Evolutionary conservation across 2,113 vertebrate species (phyloP).

Genomic region (Cyprinodon tularosa): DNA sequence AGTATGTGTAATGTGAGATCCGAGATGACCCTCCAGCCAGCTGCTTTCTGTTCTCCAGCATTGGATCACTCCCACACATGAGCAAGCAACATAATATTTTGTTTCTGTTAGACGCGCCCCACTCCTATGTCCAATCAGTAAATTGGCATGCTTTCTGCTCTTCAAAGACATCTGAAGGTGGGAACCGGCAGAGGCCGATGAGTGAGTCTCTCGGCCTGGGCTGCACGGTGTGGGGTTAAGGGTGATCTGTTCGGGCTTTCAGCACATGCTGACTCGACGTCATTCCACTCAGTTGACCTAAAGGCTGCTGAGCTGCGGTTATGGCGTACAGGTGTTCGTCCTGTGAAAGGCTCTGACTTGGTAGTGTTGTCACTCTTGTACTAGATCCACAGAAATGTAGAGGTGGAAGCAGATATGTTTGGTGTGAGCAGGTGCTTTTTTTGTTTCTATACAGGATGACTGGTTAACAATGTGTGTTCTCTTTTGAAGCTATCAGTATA

Average conservation of each 20-base stretch:
- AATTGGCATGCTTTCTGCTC: constrained; percentile 64
- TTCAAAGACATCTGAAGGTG: constrained; percentile 74
- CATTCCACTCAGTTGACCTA: constrained; percentile 68
- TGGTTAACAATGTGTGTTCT: too few relatives aligned
- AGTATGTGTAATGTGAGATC: constrained; percentile 69
- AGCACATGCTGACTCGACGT: constrained; percentile 73
- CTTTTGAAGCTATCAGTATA: not conserved
- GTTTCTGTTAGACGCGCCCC: constrained; percentile 66
- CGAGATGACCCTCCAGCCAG: constrained; percentile 69
- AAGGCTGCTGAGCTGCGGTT: constrained; percentile 43
- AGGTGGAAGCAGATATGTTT: not conserved
- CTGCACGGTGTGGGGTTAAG: constrained; percentile 66
- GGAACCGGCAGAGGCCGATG: constrained; percentile 61
- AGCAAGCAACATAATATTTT: constrained; percentile 71
- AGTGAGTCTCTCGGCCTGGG: constrained; percentile 71
- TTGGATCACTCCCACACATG: constrained; percentile 54
- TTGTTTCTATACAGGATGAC: not conserved
- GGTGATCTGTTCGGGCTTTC: constrained; percentile 73
- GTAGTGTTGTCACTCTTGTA: constrained; percentile 25
- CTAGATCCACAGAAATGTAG: constrained; percentile 8
- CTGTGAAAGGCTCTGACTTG: constrained; percentile 18
- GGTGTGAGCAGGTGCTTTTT: not conserved
- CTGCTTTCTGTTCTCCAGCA: constrained; percentile 66
- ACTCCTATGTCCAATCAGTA: constrained; percentile 64
- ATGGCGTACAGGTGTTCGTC: constrained; percentile 35